Percentiles rank a stretch among this genome's conserved stretches.
These are phyloP conservation scores for Nasua narica DNA, from an alignment of 2,797 vertebrate species.

Conservation along the genomic window DNA sequence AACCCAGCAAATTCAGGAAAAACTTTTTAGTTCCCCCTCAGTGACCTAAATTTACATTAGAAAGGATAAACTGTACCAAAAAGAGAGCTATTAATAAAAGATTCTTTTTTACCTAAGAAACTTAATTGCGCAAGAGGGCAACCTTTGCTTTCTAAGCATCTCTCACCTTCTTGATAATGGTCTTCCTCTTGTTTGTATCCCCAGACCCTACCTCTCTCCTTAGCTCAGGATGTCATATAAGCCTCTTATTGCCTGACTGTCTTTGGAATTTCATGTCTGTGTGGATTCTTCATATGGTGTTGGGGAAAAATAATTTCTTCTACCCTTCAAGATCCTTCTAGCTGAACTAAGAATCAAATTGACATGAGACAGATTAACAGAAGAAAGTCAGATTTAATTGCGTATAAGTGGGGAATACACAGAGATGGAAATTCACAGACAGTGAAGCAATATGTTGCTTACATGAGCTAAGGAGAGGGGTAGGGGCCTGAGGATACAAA, in stretches of 20 bases:
- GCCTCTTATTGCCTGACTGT: neutral
- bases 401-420: neutral
- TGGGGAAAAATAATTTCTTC: neutral
- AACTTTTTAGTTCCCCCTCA: neutral
- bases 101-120: neutral
- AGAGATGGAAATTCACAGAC: neutral
- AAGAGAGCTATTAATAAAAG: neutral
- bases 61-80: neutral
- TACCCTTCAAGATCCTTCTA: neutral
- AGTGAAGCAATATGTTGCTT: neutral
- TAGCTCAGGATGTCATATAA: neutral
- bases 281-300: neutral
- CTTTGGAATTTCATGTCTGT: neutral
- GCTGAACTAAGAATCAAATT: neutral
- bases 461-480: neutral
- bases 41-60: neutral
- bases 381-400: neutral
- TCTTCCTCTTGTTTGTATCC: neutral
- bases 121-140: neutral
- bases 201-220: neutral
- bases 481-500: neutral
- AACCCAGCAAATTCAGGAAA: neutral
- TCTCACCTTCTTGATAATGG: neutral
- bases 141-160: neutral
- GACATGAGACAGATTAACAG: neutral